Evolutionary conservation across 2,888 invertebrate species (phyloP), one percentile per base, ranked within the genome.

Genomic region (Hydrotaea diabolus): DNA sequence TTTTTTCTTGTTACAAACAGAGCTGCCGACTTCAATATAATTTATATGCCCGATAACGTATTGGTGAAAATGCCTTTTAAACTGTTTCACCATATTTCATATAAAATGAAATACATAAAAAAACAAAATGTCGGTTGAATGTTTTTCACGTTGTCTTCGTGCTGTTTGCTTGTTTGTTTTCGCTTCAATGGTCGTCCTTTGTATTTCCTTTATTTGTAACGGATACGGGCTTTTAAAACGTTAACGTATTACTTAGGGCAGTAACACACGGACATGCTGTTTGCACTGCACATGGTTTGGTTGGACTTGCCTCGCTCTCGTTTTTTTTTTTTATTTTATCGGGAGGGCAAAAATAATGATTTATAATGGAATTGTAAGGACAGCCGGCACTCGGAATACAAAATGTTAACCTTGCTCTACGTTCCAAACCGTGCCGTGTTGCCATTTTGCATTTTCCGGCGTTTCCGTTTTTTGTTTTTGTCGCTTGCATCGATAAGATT

Each of bases 311-410:
- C n/a, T 31, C 31, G 31, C 31, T 31, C 31, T 31, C 31, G 7
- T 31, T 7, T 2, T 31, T 31, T 7, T 31, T 31, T 7, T 2
- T 2, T 31, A 7, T 31, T 31, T 31, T 31, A 31, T 72, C 55
- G 46, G 57, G 26, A 73, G 46, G 80, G 64, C 64, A 80, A 75
- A 83, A 77, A 80, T 80, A 72, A 84, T 84, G 80, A 84, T 84
- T 84, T 84, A 84, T 80, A 78, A 84, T 77, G 75, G 64, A 75
- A 75, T 75, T 84, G 77, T 64, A 75, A 77, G 77, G 74, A 80
- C 75, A 57, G 83, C 49, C 80, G 57, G 21, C 76, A n/a, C 7
- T 64, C 36, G 11, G 39, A 64, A 64, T 64, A 64, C 31, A 64
- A 64, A 64, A 19, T 64, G 17, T 64, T 57, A 36, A 39, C 55